Evolutionary conservation across 2,113 vertebrate species (phyloP).

Genomic region (Cairina moschata): DNA sequence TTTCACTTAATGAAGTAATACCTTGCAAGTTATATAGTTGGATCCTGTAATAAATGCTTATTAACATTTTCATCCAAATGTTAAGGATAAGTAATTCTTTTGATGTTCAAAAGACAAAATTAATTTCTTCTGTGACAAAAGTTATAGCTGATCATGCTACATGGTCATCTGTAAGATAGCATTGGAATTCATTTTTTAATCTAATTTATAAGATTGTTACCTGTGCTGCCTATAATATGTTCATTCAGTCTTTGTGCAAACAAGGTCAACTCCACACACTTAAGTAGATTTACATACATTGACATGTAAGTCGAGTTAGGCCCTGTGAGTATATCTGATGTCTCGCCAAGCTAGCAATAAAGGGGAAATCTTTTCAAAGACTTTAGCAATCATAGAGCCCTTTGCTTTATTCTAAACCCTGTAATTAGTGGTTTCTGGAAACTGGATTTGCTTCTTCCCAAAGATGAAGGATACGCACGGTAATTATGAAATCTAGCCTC

Average conservation of each 20-base stretch:
- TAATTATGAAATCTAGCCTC: conserved; percentile 40
- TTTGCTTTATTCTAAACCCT: conserved; percentile 34
- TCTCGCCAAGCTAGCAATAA: not conserved
- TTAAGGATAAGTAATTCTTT: not conserved
- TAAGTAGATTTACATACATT: rapidly evolving
- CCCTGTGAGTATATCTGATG: not conserved
- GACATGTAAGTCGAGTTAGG: not conserved
- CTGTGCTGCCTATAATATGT: not conserved
- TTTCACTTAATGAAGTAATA: not conserved
- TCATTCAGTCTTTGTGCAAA: not conserved
- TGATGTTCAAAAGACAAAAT: not conserved
- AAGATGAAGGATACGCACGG: not conserved
- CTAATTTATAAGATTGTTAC: not conserved
- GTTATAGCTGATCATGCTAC: not conserved
- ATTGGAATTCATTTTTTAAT: not conserved
- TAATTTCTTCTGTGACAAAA: not conserved
- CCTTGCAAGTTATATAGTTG: not conserved
- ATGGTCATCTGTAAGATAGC: not conserved
- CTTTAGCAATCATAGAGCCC: not conserved
- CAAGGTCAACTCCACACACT: not conserved
- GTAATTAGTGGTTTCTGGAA: conserved; percentile 51
- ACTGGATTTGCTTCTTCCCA: conserved; percentile 50
- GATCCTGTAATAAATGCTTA: not conserved
- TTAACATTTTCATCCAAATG: not conserved
- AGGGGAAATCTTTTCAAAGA: conserved; percentile 22